Base-by-base conservation (phyloP, 2,797 vertebrate genomes). In the Neomorphus geoffroyi region DNA sequence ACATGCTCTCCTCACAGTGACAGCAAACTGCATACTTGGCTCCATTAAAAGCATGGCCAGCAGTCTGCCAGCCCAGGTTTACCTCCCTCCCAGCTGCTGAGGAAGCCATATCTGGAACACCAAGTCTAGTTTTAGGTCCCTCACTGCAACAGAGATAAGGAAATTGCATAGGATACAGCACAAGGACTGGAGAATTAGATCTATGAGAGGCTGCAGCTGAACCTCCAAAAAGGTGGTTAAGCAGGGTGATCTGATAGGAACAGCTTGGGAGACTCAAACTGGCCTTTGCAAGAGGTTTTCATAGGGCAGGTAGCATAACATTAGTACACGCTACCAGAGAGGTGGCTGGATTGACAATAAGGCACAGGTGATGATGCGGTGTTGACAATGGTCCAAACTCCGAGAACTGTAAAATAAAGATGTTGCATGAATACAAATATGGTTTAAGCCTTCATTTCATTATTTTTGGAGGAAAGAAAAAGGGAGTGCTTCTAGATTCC, bases 261-360 rank as follows among this genome's bases (percentile, higher is more conserved):
- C 33, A 28, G 33, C 41, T 11, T 37, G 61, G 32, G 32, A 77
- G 26, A 26, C 33, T 23, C 33, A 41, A 56, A 45, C 13, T 57
- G 24, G 18, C 21, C 70, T 81, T 30, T 33, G n/a, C 24, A 51
- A 21, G 43, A 61, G 18, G 60, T 45, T 54, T 32, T 18, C 33
- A 33, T 10, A 10, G 13, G 24, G 24, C 53, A 32, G 77, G 9
- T 2, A 57, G 48, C 1, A 0, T 1, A 37, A 37, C 22, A 7
- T 9, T 11, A 56, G n/a, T 5, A 53, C 26, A 75, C 54, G 21
- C 67, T 56, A 46, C 46, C 50, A 33, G 22, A 53, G 66, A 26
- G 33, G 53, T 15, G 21, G 37, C 33, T 62, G 37, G 26, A 57
- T 57, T 33, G 70, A 37, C 18, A 46, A 1, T 7, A 30, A 64